phyloP scores from a whole-genome alignment of 2,888 invertebrate genomes.

The Cosmorhoe ocellata region DNA sequence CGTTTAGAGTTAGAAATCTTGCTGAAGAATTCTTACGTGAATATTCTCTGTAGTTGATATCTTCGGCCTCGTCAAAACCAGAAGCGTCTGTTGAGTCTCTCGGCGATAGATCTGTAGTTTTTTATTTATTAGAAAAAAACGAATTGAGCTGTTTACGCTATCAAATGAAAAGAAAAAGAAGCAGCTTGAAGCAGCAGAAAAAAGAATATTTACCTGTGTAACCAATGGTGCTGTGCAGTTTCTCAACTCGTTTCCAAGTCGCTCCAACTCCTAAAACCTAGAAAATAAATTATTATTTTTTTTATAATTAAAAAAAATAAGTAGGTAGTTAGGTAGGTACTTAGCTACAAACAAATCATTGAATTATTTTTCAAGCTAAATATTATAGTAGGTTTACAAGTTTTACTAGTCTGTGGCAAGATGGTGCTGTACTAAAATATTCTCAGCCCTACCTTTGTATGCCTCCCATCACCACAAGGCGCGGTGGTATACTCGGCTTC shows the following conservation, averaged over 20 bases:
- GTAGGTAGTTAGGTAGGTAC: too few relatives aligned
- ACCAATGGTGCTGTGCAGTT: slow-evolving; percentile 34
- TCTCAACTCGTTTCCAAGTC: slow-evolving; percentile 64
- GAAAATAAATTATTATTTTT: neutral
- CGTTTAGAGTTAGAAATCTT: neutral
- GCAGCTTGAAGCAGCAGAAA: too few relatives aligned
- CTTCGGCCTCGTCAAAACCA: slow-evolving; percentile 8
- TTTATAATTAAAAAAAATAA: too few relatives aligned
- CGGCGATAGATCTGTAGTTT: neutral
- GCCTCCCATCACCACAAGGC: slow-evolving; percentile 76
- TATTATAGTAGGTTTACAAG: too few relatives aligned
- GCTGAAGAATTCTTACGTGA: slow-evolving; percentile 39
- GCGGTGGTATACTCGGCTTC: slow-evolving; percentile 83
- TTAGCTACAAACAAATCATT: too few relatives aligned
- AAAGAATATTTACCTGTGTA: slow-evolving; percentile 22
- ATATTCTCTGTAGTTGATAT: slow-evolving; percentile 46
- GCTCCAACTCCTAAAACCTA: slow-evolving; percentile 66
- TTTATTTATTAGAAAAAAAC: too few relatives aligned
- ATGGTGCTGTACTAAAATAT: too few relatives aligned
- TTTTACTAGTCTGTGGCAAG: too few relatives aligned
- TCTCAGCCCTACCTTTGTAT: slow-evolving; percentile 68
- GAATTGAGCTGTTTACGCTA: too few relatives aligned
- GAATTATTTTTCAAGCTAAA: too few relatives aligned
- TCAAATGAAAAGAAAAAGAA: too few relatives aligned
- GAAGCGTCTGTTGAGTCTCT: neutral